These are phyloP conservation scores for Drosophila parthenogenetica DNA, from an alignment of 2,888 invertebrate species.

Conservation along the genomic window DNA sequence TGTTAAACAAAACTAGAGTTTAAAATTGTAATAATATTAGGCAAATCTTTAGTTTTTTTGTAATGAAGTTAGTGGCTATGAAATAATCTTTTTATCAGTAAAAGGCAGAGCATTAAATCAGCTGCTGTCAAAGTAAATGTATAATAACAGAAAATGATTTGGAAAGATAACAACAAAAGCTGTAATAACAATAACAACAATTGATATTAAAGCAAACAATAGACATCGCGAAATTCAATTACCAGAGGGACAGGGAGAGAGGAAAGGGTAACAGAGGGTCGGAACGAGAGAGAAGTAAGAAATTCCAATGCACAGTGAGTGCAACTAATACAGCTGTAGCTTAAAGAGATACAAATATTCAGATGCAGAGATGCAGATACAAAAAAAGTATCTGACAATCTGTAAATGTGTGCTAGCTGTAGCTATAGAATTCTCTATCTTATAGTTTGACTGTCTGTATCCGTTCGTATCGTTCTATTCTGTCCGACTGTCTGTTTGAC, in stretches of 20 bases:
- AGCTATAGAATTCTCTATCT: conserved; percentile 23
- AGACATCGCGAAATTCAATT: conserved; percentile 59
- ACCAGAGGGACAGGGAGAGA: conserved; percentile 19
- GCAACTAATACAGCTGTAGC: conserved; percentile 29
- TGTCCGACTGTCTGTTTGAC: conserved; percentile 20
- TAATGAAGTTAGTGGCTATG: too few relatives aligned
- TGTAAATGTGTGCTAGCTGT: conserved; percentile 9
- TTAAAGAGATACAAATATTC: conserved; percentile 12
- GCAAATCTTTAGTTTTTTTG: too few relatives aligned
- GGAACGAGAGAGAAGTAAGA: conserved; percentile 32
- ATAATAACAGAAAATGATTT: conserved; percentile 36
- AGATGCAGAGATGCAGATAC: conserved; percentile 29
- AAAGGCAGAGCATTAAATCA: background rate
- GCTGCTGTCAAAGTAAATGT: conserved; percentile 22
- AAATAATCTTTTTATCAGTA: too few relatives aligned
- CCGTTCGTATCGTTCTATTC: conserved; percentile 10
- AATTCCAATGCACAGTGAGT: conserved; percentile 45
- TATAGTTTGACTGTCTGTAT: conserved; percentile 11
- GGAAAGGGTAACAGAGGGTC: too few relatives aligned
- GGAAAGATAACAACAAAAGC: conserved; percentile 13
- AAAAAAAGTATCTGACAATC: conserved; percentile 11
- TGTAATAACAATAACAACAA: conserved; percentile 30
- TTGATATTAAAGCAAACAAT: conserved; percentile 53
- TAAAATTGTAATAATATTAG: too few relatives aligned
- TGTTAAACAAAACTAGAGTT: too few relatives aligned